Evolutionary conservation across 2,797 vertebrate species (phyloP), one percentile per base, ranked within the genome.

Genomic region (Sebastes trivittatus): DNA sequence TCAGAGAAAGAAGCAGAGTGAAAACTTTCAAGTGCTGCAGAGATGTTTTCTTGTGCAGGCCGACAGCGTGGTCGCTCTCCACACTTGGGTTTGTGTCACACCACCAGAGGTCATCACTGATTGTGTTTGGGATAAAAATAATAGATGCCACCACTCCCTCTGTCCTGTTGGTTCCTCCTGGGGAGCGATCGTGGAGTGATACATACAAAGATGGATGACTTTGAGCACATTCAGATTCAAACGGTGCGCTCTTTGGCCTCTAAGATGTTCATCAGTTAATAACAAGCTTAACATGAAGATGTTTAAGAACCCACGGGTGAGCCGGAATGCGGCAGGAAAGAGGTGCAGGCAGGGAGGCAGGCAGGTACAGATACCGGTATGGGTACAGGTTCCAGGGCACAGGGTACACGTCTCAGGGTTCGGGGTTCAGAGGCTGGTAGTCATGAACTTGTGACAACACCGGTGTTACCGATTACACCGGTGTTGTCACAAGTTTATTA

Each of bases 91-190:
- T 42, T 42, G 38, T 42, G 38, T 42, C 38, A 42, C 38, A 42
- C 38, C 38, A 42, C 70, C 72, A 70, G 62, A 71, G 85, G 78
- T 83, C 75, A 78, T 83, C 81, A 46, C 74, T 81, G 78, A 78
- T 80, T 69, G 59, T 83, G 85, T 46, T 75, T 58, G 29, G 61
- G 77, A 77, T 83, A 81, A 77, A 86, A 83, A 78, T 77, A 85
- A 74, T 42, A 78, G 61, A 77, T 46, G 25, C 34, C 29, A 29
- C 23, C 18, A 25, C 49, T 63, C 34, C 49, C 42, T 36, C 49
- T 42, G 38, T 42, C 6, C 5, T 42, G 38, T 42, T 42, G 38
- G 38, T 42, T 42, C 14, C 38, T 42, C 52, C 38, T 22, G 13
- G 34, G 23, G 61, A 70, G 65, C 65, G 42, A 18, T 46, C 11